A percentile compares a stretch with the other conserved stretches of the same genome.
phyloP scores from a whole-genome alignment of 1,140 invertebrate species.

The Oreohelix idahoensis region DNA sequence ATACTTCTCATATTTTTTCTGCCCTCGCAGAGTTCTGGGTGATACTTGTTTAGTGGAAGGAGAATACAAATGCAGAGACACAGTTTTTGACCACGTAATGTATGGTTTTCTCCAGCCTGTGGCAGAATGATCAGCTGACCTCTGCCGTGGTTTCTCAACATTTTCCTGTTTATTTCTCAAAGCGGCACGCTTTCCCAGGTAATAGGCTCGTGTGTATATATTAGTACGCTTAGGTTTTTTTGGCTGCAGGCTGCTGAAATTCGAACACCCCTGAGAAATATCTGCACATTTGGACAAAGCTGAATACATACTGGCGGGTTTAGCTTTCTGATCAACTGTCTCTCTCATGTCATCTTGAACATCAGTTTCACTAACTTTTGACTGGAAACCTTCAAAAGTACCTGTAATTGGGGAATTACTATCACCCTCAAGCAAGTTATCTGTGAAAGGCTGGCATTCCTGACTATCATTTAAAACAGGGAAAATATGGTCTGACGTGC shows the following conservation, averaged over 20 bases:
- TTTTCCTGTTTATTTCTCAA: background rate
- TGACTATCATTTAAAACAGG: background rate
- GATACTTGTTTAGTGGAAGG: background rate
- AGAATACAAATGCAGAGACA: background rate
- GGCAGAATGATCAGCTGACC: background rate
- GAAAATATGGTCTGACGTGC: background rate
- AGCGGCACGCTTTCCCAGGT: constrained; percentile 1
- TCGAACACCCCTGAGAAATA: too few relatives aligned
- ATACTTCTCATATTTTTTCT: background rate
- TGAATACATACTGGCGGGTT: background rate
- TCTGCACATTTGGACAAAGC: background rate
- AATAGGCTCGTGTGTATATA: constrained; percentile 10
- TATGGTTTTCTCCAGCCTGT: constrained; percentile 14
- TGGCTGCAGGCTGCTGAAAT: background rate
- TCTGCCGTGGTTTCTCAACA: background rate
- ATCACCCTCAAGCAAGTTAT: background rate
- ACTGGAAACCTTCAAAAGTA: background rate
- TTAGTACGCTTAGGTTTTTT: background rate
- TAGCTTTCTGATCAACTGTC: background rate
- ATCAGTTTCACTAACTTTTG: background rate
- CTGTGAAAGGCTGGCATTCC: background rate
- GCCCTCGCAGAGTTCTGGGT: background rate
- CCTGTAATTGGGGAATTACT: background rate
- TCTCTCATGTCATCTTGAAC: background rate
- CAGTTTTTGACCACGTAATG: background rate